Evolutionary conservation across 2,797 vertebrate genomes (phyloP), one percentile per base, ranked within the genome.

Genomic region (Lates japonicus): DNA sequence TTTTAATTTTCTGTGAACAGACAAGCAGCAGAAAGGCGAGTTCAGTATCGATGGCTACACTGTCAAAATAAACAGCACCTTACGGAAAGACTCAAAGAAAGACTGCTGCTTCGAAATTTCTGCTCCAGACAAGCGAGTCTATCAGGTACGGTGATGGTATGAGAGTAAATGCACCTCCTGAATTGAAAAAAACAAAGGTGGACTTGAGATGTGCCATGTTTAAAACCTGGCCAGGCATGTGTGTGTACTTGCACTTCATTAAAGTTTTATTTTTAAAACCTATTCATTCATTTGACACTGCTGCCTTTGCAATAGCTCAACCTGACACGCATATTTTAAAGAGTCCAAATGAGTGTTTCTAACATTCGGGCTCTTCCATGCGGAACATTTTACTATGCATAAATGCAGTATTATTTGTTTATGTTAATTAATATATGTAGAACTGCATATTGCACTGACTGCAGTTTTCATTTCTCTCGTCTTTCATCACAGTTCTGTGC

Each of bases 21-120:
- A 99, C 94, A 99, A 99, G 95, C 98, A 99, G 91, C 98, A 99
- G 95, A 99, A 99, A 94, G 98, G 98, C 60, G 98, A 97, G 94
- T 99, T 99, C 94, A 93, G 92, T 81, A 97, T 99, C 62, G 96
- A 97, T 25, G 98, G 98, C 55, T 99, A 99, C 91, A 74, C 64
- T 9, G 96, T 98, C 93, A 97, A 95, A 94, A 95, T 98, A 91
- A 99, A 97, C 96, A 96, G 84, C 96, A 94, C 87, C 46, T 94
- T 99, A 44, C 95, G 98, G 70, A 99, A 97, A 94, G 98, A 99
- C 94, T 95, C 92, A 39, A 99, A 97, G 96, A 99, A 98, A 90
- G 98, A 99, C 94, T 99, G 96, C 87, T 98, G 97, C 96, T 99
- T 99, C 93, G 98, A 99, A 95, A 95, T 99, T 90, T 96, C 94